Conservation (phyloP, 2,888 invertebrate genomes). For the Parnassius smintheus region DNA sequence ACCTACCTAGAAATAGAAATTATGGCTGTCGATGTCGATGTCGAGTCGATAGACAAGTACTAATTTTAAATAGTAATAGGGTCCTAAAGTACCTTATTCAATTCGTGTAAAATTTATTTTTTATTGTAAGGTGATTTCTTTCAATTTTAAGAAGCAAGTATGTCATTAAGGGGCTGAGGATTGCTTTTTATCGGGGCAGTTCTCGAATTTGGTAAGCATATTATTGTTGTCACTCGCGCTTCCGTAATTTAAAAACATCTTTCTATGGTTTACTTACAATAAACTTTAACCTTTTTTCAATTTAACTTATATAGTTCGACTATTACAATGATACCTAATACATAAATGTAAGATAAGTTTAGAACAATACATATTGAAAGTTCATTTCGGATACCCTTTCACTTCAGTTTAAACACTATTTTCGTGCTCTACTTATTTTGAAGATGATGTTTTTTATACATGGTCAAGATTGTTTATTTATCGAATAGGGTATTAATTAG, state of each 20-base stretch:
- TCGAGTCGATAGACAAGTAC: conserved; percentile 60
- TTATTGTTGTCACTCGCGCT: conserved; percentile 45
- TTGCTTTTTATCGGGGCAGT: conserved; percentile 48
- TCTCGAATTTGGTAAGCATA: conserved; percentile 60
- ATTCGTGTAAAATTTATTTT: conserved; percentile 44
- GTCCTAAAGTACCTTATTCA: no score
- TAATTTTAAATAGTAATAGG: conserved; percentile 31
- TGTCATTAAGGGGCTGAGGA: conserved; percentile 64
- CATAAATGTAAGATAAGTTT: conserved; percentile 5
- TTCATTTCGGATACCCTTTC: conserved; percentile 67
- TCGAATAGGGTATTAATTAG: no score
- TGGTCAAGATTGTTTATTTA: background rate
- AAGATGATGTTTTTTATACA: conserved; percentile 41
- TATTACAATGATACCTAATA: background rate
- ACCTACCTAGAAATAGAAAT: conserved; percentile 30
- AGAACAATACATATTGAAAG: conserved; percentile 25
- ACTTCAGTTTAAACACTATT: conserved; percentile 75
- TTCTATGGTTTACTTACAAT: conserved; percentile 23
- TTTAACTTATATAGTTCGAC: background rate
- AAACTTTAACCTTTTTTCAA: background rate
- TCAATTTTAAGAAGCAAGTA: conserved; percentile 50
- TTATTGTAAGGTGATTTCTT: conserved; percentile 19
- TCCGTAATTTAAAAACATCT: conserved; percentile 39
- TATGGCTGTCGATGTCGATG: conserved; percentile 62
- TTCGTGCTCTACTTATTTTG: conserved; percentile 77